Evolutionary conservation across 2,113 vertebrate species (phyloP).

Genomic region (Anhinga rufa): DNA sequence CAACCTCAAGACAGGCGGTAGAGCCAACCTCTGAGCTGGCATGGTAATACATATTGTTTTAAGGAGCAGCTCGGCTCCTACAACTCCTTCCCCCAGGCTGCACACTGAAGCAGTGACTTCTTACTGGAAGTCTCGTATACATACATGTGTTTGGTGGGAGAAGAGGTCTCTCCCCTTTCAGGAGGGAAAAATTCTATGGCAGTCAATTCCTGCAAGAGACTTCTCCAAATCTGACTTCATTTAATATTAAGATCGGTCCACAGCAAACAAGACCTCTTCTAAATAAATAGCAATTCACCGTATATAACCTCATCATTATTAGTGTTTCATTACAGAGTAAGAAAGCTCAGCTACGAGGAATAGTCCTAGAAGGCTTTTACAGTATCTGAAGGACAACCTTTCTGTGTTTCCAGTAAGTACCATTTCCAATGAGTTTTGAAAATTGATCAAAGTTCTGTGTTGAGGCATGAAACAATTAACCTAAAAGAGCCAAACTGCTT

Average conservation of each 20-base stretch:
- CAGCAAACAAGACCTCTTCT: not conserved
- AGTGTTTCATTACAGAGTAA: not conserved
- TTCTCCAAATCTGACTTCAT: not conserved
- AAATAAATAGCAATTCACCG: not conserved
- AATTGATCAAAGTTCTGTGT: not conserved
- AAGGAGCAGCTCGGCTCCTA: not conserved
- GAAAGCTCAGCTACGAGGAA: not conserved
- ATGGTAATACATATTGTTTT: not conserved
- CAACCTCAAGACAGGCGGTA: not conserved
- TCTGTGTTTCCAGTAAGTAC: not conserved
- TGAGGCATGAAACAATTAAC: not conserved
- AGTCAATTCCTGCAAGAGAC: not conserved
- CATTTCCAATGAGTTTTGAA: not conserved
- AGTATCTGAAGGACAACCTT: not conserved
- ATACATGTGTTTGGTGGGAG: not conserved
- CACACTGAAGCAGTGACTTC: not conserved
- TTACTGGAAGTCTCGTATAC: not conserved
- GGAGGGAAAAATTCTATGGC: not conserved
- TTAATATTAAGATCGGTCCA: not conserved
- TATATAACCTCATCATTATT: not conserved
- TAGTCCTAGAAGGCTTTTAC: not conserved
- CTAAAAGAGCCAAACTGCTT: not conserved
- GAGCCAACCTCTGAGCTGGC: constrained; percentile 10
- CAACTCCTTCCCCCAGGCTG: not conserved
- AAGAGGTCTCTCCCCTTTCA: not conserved